phyloP scores from a whole-genome alignment of 2,888 invertebrate species.

The Drosophila percnosoma region DNA sequence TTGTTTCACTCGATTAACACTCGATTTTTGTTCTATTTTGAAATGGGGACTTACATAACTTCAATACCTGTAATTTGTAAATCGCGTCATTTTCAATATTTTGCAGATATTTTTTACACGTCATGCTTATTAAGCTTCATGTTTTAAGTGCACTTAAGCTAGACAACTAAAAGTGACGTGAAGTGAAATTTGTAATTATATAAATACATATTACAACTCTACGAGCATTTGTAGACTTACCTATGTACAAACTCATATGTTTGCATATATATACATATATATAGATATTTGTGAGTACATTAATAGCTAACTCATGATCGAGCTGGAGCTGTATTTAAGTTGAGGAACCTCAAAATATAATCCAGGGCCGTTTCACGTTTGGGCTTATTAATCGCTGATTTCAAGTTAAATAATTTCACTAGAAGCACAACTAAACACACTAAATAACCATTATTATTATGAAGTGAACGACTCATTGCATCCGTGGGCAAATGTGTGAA shows the following conservation, averaged over 20 bases:
- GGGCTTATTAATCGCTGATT: slow-evolving; percentile 41
- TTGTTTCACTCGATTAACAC: slow-evolving; percentile 4
- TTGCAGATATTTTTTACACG: slow-evolving; percentile 47
- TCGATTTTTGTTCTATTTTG: slow-evolving; percentile 11
- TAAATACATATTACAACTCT: slow-evolving; percentile 58
- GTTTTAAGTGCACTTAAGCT: slow-evolving; percentile 66
- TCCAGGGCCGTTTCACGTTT: slow-evolving; percentile 17
- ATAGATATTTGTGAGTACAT: not conserved
- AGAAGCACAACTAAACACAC: slow-evolving; percentile 45
- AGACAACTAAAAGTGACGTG: slow-evolving; percentile 52
- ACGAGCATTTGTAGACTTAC: slow-evolving; percentile 7
- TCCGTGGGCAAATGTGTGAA: slow-evolving; percentile 59
- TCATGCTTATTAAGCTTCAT: slow-evolving; percentile 64
- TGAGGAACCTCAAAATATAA: slow-evolving; percentile 33
- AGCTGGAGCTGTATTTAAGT: slow-evolving; percentile 1
- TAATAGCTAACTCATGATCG: slow-evolving; percentile 6
- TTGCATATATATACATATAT: not conserved
- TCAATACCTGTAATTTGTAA: slow-evolving; percentile 12
- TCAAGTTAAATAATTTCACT: slow-evolving; percentile 72
- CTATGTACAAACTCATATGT: not conserved
- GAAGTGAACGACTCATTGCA: slow-evolving; percentile 4
- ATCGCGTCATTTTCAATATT: slow-evolving; percentile 11
- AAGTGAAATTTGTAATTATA: slow-evolving; percentile 72
- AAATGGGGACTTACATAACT: not conserved
- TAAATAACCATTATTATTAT: slow-evolving; percentile 34